Percentiles rank a stretch among this genome's conserved stretches.
Conservation (phyloP, 2,797 vertebrate genomes). For the Enteromius treurensis region DNA sequence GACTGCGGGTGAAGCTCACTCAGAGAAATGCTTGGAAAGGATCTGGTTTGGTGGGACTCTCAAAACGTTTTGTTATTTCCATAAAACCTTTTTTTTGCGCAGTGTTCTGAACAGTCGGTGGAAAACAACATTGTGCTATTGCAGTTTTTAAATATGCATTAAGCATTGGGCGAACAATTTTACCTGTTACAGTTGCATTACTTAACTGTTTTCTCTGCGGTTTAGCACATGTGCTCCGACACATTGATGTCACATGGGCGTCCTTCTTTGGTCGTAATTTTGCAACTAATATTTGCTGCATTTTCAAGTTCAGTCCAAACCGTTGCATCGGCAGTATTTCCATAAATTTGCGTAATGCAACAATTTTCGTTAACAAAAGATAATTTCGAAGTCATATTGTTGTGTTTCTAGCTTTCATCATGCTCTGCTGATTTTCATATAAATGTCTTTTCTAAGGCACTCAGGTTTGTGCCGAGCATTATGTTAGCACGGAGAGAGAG, state of each 20-base stretch:
- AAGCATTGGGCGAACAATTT: conserved; percentile 12
- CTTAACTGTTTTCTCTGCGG: background rate
- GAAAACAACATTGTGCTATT: background rate
- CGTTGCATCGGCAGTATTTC: conserved; percentile 74
- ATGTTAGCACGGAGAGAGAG: conserved; percentile 66
- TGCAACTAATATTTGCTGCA: conserved; percentile 66
- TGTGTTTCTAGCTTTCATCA: conserved; percentile 77
- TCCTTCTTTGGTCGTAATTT: conserved; percentile 28
- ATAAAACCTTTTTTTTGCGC: conserved; percentile 5
- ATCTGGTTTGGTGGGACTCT: conserved; percentile 10
- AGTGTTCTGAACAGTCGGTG: background rate
- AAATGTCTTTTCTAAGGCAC: conserved; percentile 79
- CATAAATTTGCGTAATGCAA: conserved; percentile 85
- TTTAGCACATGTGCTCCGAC: conserved; percentile 15
- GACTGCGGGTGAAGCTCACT: conserved; percentile 22
- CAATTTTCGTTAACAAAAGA: conserved; percentile 76
- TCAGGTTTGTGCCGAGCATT: conserved; percentile 73
- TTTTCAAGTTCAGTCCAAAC: conserved; percentile 75
- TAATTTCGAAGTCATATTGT: conserved; percentile 73
- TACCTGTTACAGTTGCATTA: conserved; percentile 5
- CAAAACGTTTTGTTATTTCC: conserved; percentile 3
- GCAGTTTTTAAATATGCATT: conserved; percentile 15
- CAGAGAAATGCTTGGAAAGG: conserved; percentile 10
- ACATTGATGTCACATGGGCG: conserved; percentile 4
- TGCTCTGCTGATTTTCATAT: conserved; percentile 80